Base-by-base conservation (phyloP, 2,797 vertebrate species). In the Apogon talboti region DNA sequence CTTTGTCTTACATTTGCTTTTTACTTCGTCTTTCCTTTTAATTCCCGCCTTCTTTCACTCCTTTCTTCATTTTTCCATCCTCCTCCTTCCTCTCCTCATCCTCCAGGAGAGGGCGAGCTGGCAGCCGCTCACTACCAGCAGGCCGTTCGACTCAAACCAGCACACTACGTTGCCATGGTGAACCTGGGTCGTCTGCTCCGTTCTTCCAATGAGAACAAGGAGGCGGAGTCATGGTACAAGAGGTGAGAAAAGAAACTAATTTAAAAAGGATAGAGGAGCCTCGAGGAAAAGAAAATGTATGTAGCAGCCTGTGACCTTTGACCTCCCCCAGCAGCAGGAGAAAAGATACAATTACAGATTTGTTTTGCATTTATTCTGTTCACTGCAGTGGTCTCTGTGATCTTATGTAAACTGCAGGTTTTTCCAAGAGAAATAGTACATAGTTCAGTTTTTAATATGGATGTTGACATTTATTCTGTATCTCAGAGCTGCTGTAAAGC, bases 91-190 rank as follows among this genome's bases (percentile, higher is more conserved):
- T 50, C 8, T 35, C 10, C 6, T 21, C 33, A 28, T 52, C 15
- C 14, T 53, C 41, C 57, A 99, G 98, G 97, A 66, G 90, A 94
- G 78, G 93, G 94, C 0, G 92, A 95, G 69, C 88, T 74, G 71
- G 98, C 97, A 0, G 91, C 95, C 2, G 89, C 90, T 60, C 97
- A 98, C 86, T 99, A 99, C 91, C 95, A 93, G 51, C 92, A 94
- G 37, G 97, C 97, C 7, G 94, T 99, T 24, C 90, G 21, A 48
- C 95, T 98, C 6, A 97, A 96, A 74, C 95, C 97, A 0, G 48
- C 89, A 12, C 97, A 99, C 83, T 95, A 97, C 0, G 97, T 99
- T 87, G 98, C 98, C 76, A 98, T 99, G 97, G 95, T 98, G 81
- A 99, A 99, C 82, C 91, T 99, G 66, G 98, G 96, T 24, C 95